Conservation (phyloP, 2,888 invertebrate species). For the Helicoverpa assulta region DNA sequence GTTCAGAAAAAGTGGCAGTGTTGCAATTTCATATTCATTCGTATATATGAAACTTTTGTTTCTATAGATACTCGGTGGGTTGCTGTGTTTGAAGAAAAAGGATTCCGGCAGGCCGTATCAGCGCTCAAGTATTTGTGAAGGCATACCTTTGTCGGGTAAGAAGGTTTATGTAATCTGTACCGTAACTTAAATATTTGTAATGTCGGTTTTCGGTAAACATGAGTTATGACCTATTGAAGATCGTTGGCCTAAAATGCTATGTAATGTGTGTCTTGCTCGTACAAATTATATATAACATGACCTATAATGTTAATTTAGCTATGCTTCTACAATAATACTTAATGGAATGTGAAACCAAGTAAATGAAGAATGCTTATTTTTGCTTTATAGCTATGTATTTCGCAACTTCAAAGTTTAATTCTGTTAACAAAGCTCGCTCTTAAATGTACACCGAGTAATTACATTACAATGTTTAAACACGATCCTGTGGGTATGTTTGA, state of each 20-base stretch:
- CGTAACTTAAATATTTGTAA: not conserved
- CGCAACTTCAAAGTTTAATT: not conserved
- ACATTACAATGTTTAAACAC: not conserved
- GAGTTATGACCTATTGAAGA: not conserved
- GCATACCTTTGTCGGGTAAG: slow-evolving; percentile 76
- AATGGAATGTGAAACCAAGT: not conserved
- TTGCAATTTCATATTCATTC: too few species aligned
- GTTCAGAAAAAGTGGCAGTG: too few species aligned
- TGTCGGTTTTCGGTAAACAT: not conserved
- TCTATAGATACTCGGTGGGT: slow-evolving; percentile 68
- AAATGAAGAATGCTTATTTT: not conserved
- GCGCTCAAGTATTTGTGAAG: slow-evolving; percentile 75
- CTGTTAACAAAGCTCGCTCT: not conserved
- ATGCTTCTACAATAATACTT: not conserved
- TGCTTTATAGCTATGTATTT: not conserved
- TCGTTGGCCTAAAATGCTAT: not conserved
- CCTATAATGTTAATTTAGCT: too few species aligned
- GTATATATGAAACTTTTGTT: slow-evolving; percentile 10
- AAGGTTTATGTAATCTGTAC: not conserved
- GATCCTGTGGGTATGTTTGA: not conserved
- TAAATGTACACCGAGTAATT: not conserved
- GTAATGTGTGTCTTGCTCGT: not conserved
- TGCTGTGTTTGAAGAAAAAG: slow-evolving; percentile 70
- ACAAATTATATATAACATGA: not conserved
- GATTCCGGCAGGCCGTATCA: slow-evolving; percentile 66